Evolutionary conservation across 2,797 vertebrate genomes (phyloP), one percentile per base, ranked within the genome.

Genomic region (Falco cherrug): DNA sequence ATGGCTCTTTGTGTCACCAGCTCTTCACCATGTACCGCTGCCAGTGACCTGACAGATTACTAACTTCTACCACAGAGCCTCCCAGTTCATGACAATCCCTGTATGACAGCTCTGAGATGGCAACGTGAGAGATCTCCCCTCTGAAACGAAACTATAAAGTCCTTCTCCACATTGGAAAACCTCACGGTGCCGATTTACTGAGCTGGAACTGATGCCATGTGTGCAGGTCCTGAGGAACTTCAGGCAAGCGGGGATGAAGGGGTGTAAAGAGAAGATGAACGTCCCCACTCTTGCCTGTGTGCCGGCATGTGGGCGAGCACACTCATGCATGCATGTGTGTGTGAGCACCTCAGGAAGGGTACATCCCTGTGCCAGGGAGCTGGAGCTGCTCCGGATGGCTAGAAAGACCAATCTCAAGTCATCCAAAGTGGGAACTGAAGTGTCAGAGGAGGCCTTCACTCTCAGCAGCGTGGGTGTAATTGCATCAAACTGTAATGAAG

Each of bases 211-310:
- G 37, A 45, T 20, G 57, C 17, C 37, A 5, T 1, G 1, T 4
- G 7, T 16, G 21, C 22, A 28, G 20, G 16, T 20, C 39, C 26
- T 8, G 35, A 84, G 41, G 43, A 61, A 22, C 29, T 18, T 39
- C 31, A 29, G 68, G 7, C 33, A 28, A 31, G 76, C 2, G 7
- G 59, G 60, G 59, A 18, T 5, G 80, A 67, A 54, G 29, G 43
- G 22, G 51, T 26, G 43, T 4, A 3, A 0, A 10, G 37, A 9
- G 50, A 60, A 37, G 20, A 35, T 0, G 8, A 53, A 19, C 0
- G 1, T 43, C 31, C 56, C 80, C 12, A 73, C 69, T 12, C 80
- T 4, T 4, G 25, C 56, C 19, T 18, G 41, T 31, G 5, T 9
- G 54, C 65, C 3, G 9, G 77, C 45, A 19, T 1, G 3, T 14